Base-by-base conservation (phyloP, 2,888 invertebrate species). In the Amiota minor region DNA sequence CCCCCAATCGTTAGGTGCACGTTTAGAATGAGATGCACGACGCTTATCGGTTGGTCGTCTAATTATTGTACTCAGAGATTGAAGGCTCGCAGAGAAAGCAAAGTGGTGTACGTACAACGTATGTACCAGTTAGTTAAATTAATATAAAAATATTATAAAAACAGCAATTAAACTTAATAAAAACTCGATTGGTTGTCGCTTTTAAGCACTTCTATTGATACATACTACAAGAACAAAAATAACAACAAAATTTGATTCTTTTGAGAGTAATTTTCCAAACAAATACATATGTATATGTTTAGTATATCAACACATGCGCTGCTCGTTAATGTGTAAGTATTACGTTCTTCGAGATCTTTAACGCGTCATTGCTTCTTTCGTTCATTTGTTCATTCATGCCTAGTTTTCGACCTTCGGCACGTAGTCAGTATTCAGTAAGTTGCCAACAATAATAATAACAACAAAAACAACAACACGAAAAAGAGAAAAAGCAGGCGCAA, bases 1-100 rank as follows among this genome's bases (percentile, higher is more conserved):
- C 82, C 84, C 81, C 81, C 74, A 18, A 55, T 35, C 12, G 64
- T 45, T 35, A 80, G 80, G 72, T 80, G 81, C 82, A 50, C 78
- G 84, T 56, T 77, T 81, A 55, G 46, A 55, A 64, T 55, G 46
- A 35, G 2, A 6, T 35, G 35, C 35, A 35, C 35, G 35, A 35
- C 35, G 35, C 47, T 67, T 35, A 1, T 65, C 9, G 62, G 64
- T 65, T 64, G 49, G 70, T 47, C 46, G 74, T 76, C 77, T 72
- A 68, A 65, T 73, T 67, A n/a, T n/a, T n/a, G n/a, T n/a, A 71
- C 76, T 76, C 73, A 49, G 69, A 35, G 35, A 35, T 6, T 35
- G 35, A 0, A 0, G 35, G 6, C 35, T 6, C 35, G 2, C 35
- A 6, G 35, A 35, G 35, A 35, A 35, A 35, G 6, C 35, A 35